These are phyloP conservation scores for Myrmophylax atrothorax DNA, from an alignment of 2,113 vertebrate genomes.

Conservation along the genomic window DNA sequence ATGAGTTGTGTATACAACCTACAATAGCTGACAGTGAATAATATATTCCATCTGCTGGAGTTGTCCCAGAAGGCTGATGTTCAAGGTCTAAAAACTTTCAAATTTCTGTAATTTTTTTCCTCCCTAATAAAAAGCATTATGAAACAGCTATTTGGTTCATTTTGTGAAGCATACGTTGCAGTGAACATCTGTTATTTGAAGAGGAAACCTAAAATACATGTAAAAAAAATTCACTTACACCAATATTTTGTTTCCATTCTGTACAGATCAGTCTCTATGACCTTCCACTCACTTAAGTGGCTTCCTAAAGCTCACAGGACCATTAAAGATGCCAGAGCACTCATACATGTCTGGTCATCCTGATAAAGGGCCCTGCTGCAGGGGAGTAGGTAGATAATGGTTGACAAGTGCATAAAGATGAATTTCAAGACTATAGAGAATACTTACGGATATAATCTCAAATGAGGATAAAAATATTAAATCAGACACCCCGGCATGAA, in stretches of 20 bases:
- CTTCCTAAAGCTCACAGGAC: background rate
- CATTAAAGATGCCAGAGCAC: background rate
- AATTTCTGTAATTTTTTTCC: background rate
- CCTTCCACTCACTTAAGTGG: background rate
- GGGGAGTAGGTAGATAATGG: background rate
- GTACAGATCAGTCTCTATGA: background rate
- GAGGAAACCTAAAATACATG: background rate
- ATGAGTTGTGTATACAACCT: slow-evolving; percentile 72
- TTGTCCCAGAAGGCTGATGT: slow-evolving; percentile 69
- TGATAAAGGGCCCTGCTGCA: background rate
- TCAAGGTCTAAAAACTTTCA: slow-evolving; percentile 41
- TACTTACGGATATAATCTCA: background rate
- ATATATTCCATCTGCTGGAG: slow-evolving; percentile 75
- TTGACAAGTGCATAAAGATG: background rate
- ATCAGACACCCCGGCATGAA: background rate
- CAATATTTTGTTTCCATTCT: background rate
- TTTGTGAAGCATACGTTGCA: background rate
- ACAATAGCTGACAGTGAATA: slow-evolving; percentile 73
- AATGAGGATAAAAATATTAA: background rate
- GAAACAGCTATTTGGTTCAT: background rate
- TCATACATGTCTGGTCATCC: background rate
- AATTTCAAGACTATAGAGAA: background rate
- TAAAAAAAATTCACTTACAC: background rate
- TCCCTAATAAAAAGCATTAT: background rate
- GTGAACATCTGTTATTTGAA: background rate